Conservation (phyloP, 2,113 vertebrate genomes). For the Eclectus roratus region DNA sequence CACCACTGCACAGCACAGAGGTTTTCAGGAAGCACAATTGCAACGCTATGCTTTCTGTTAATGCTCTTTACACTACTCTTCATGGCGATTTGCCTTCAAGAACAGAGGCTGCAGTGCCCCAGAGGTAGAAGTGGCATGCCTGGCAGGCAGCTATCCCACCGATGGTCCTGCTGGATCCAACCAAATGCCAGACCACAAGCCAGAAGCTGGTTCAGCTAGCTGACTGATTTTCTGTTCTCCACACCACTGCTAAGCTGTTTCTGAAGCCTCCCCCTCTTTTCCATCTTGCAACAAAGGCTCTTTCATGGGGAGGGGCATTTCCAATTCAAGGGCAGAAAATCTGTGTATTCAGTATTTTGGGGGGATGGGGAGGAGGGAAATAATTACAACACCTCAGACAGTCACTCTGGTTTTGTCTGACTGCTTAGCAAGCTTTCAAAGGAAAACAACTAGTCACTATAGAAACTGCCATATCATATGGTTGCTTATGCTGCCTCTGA, state of each 20-base stretch:
- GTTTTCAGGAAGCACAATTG: background rate
- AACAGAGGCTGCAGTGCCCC: fast-evolving
- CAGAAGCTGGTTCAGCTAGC: background rate
- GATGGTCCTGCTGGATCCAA: background rate
- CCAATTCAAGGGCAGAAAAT: conserved; percentile 57
- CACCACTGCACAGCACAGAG: background rate
- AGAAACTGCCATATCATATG: conserved; percentile 64
- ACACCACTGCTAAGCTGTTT: background rate
- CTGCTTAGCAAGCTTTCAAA: conserved; percentile 20
- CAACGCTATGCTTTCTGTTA: background rate
- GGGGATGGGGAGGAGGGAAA: background rate
- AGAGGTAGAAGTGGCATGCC: background rate
- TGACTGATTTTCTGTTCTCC: background rate
- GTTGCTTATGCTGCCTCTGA: background rate
- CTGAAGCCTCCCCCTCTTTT: background rate
- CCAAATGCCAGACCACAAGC: background rate
- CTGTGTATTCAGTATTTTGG: background rate
- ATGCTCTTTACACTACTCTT: fast-evolving
- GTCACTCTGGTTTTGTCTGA: conserved; percentile 45
- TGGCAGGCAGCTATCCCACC: fast-evolving
- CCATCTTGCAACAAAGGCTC: background rate
- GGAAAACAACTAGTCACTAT: conserved; percentile 60
- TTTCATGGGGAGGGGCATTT: conserved; percentile 34
- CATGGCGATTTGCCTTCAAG: fast-evolving
- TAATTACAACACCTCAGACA: background rate